Conservation (phyloP, 2,113 vertebrate species). For the Delphinus delphis region DNA sequence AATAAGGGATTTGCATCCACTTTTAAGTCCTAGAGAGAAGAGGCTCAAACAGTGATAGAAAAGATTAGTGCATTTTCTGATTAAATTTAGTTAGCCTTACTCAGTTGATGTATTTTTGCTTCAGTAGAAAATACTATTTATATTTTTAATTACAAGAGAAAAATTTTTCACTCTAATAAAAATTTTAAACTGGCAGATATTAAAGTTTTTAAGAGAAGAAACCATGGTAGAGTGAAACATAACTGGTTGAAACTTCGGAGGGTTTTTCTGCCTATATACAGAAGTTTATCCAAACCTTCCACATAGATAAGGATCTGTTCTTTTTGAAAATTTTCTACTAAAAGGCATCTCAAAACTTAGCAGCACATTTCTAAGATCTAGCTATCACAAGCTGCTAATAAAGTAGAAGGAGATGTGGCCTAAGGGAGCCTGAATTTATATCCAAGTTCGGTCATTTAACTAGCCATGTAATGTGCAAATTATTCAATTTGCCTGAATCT, state of each 20-base stretch:
- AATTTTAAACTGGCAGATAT: neutral
- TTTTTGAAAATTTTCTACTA: neutral
- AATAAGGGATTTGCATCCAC: neutral
- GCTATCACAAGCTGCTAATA: neutral
- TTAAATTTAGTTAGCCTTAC: neutral
- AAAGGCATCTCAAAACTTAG: neutral
- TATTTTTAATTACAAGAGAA: neutral
- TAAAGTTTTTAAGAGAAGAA: constrained; percentile 7
- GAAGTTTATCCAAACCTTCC: neutral
- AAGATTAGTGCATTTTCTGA: neutral
- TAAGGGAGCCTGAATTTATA: neutral
- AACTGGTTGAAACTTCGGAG: neutral
- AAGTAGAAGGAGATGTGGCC: neutral
- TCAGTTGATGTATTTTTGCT: neutral
- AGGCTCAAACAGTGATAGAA: neutral
- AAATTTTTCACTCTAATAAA: constrained; percentile 17
- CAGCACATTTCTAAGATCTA: neutral
- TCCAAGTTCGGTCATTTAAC: neutral
- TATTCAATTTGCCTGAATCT: neutral
- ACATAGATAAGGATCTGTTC: neutral
- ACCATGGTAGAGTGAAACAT: neutral
- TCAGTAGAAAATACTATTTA: neutral
- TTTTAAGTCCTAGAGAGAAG: neutral
- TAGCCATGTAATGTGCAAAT: neutral
- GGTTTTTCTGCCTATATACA: neutral